Conservation (phyloP, 37 sponge, comb jelly and placozoan species). For the Chondrosia reniformis region DNA sequence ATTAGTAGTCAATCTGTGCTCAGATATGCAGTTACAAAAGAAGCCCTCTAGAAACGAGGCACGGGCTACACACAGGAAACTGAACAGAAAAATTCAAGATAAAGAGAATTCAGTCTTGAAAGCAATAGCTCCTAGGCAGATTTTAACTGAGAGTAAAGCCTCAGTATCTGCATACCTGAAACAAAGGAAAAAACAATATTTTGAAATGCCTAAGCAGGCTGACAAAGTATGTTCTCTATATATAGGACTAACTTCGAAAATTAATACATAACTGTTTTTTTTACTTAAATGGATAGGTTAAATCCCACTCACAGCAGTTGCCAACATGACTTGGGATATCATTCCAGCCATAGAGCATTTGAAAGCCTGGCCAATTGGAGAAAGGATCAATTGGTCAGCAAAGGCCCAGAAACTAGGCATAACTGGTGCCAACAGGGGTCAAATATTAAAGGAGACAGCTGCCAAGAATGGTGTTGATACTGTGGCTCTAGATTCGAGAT, state of each 20-base stretch:
- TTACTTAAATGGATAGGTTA: no score
- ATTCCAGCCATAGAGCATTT: background rate
- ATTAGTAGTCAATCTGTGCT: background rate
- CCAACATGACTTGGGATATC: constrained; percentile 7
- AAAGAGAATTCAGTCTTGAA: background rate
- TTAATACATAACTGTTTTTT: no score
- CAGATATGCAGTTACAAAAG: background rate
- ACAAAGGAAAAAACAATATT: background rate
- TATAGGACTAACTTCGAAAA: background rate
- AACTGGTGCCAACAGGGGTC: background rate
- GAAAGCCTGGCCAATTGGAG: background rate
- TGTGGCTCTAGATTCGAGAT: background rate
- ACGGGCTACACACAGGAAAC: background rate
- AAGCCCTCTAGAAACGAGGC: background rate
- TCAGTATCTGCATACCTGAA: background rate
- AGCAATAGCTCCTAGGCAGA: background rate
- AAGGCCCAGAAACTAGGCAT: background rate
- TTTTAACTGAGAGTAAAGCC: background rate
- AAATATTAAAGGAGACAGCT: constrained; percentile 23
- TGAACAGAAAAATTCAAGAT: background rate
- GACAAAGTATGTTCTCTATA: constrained; percentile 1
- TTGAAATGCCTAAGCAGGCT: background rate
- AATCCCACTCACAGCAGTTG: background rate
- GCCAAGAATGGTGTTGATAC: background rate
- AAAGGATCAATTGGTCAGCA: constrained; percentile 13